Evolutionary conservation across 1,140 invertebrate genomes (phyloP).

Genomic region (Heliconius hewitsoni): DNA sequence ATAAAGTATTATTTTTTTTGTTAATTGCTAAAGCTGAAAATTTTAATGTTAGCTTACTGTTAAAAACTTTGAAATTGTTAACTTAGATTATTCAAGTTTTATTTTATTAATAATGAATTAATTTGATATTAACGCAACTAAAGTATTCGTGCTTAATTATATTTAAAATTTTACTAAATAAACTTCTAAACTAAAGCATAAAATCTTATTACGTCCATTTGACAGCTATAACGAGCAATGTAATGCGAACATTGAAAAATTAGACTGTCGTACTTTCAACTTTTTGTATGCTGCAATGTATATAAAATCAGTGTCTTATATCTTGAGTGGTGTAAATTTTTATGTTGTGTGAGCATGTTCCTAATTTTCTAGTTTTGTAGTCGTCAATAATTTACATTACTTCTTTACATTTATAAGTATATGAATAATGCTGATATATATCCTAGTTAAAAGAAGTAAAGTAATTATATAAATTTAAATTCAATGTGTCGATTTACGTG

Average conservation of each 20-base stretch:
- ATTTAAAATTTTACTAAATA: not conserved
- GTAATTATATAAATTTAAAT: slow-evolving; percentile 16
- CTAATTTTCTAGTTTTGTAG: slow-evolving; percentile 26
- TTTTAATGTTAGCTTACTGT: too few relatives aligned
- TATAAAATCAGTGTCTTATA: slow-evolving; percentile 32
- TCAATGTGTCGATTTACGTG: slow-evolving; percentile 40
- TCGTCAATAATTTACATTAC: slow-evolving; percentile 28
- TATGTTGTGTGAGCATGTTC: slow-evolving; percentile 42
- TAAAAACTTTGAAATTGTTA: too few relatives aligned
- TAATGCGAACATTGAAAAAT: slow-evolving; percentile 28
- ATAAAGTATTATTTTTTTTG: too few relatives aligned
- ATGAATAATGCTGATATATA: not conserved
- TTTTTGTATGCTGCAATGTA: slow-evolving; percentile 40
- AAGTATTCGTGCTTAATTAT: not conserved
- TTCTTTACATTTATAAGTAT: slow-evolving; percentile 14
- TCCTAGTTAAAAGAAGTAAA: slow-evolving; percentile 6
- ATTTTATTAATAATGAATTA: too few relatives aligned
- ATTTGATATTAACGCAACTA: too few relatives aligned
- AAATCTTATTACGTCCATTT: not conserved
- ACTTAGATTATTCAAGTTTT: too few relatives aligned
- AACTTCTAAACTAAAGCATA: not conserved
- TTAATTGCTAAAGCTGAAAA: too few relatives aligned
- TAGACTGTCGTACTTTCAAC: slow-evolving; percentile 21
- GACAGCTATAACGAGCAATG: slow-evolving; percentile 28
- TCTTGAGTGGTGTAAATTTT: slow-evolving; percentile 39